phyloP scores from a whole-genome alignment of 2,888 invertebrate genomes.

The Cyclophora albipunctata region DNA sequence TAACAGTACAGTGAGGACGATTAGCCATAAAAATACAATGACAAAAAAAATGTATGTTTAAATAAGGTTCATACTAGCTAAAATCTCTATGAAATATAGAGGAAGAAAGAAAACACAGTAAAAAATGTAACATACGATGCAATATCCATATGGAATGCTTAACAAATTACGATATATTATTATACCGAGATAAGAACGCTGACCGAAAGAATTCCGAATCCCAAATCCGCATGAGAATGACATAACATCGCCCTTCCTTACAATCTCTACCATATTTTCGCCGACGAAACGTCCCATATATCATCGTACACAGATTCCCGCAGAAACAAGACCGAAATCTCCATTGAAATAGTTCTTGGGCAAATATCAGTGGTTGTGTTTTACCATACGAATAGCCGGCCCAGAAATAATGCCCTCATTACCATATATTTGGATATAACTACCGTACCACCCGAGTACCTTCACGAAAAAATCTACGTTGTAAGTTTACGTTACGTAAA shows the following conservation, averaged over 20 bases:
- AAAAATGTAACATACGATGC: too few relatives aligned
- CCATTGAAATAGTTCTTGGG: conserved; percentile 70
- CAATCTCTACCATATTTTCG: conserved; percentile 41
- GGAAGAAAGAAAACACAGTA: too few relatives aligned
- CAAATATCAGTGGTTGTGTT: conserved; percentile 66
- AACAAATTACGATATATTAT: conserved; percentile 2
- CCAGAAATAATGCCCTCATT: conserved; percentile 68
- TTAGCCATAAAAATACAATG: too few relatives aligned
- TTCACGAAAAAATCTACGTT: conserved; percentile 43
- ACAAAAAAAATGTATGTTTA: too few relatives aligned
- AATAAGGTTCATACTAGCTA: too few relatives aligned
- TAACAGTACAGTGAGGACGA: too few relatives aligned
- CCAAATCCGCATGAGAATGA: conserved; percentile 33
- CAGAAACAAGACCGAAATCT: conserved; percentile 69
- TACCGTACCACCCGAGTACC: conserved; percentile 51
- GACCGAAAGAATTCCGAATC: conserved; percentile 16
- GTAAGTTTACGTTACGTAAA: conserved; percentile 35
- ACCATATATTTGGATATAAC: conserved; percentile 48
- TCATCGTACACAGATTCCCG: conserved; percentile 66
- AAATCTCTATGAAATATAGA: too few relatives aligned
- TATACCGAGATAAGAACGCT: conserved; percentile 19
- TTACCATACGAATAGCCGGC: conserved; percentile 71
- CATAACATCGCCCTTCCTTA: conserved; percentile 31
- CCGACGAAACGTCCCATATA: conserved; percentile 51
- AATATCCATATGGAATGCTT: not conserved